A percentile compares a stretch with the other conserved stretches of the same genome.
Evolutionary conservation across 2,113 vertebrate species (phyloP).

Genomic region (Ariopsis seemanni): DNA sequence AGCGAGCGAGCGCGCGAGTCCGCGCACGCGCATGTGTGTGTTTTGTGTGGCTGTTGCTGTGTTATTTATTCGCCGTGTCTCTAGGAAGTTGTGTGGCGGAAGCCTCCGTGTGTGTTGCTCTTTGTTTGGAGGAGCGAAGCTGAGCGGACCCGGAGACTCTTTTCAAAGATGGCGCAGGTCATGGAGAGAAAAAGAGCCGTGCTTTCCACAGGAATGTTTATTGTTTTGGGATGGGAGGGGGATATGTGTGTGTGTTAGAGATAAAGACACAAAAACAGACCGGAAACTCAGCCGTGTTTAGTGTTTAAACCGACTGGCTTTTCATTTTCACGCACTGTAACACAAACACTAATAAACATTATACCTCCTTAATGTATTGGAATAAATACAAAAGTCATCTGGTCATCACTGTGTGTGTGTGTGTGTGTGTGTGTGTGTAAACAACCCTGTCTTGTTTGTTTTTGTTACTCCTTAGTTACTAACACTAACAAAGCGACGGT

Average conservation of each 20-base stretch:
- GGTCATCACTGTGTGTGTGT: no score
- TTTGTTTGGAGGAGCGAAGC: conserved; percentile 68
- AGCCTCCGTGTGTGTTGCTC: conserved; percentile 51
- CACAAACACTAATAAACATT: not conserved
- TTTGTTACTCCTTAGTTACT: not conserved
- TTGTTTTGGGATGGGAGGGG: conserved; percentile 54
- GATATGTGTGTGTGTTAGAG: not conserved
- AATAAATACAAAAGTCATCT: no score
- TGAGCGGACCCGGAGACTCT: conserved; percentile 60
- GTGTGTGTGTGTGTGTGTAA: no score
- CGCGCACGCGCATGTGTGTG: not conserved
- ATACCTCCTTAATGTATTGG: not conserved
- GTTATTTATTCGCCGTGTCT: no score
- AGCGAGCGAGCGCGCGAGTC: no score
- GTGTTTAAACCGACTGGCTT: not conserved
- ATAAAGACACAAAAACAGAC: not conserved
- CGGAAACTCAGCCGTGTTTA: not conserved
- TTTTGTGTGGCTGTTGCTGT: not conserved
- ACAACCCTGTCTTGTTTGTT: no score
- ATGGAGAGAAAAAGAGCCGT: conserved; percentile 61
- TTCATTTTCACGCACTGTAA: not conserved
- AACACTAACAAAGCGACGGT: not conserved
- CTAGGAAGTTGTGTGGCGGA: conserved; percentile 44
- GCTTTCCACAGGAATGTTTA: conserved; percentile 71
- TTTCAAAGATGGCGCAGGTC: conserved; percentile 82